Conservation (phyloP, 92 coral and sea anemone species). For the Heliopora coerulea region DNA sequence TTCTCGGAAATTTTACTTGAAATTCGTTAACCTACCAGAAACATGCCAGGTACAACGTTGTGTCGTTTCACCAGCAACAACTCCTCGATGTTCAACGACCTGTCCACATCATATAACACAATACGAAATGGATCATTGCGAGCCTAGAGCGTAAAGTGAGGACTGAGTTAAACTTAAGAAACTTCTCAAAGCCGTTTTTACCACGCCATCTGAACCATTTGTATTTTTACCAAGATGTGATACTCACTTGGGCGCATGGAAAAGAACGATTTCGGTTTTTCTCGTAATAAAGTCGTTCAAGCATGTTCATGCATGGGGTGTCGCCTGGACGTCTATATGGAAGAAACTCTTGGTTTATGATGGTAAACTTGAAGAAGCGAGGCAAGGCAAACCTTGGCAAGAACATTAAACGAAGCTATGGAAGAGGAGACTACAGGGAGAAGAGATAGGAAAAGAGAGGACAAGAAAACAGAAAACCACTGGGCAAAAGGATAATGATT, state of each 20-base stretch:
- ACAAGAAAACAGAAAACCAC: not conserved
- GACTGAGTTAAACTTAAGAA: not conserved
- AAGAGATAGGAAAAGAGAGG: not conserved
- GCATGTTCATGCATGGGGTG: conserved; percentile 82
- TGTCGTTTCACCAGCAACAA: conserved; percentile 80
- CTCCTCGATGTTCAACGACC: conserved; percentile 58
- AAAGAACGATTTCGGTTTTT: conserved; percentile 87
- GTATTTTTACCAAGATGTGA: not conserved
- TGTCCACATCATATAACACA: conserved; percentile 81
- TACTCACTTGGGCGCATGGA: conserved; percentile 86
- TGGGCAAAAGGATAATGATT: not conserved
- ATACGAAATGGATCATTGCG: conserved; percentile 90
- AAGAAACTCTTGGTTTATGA: not conserved
- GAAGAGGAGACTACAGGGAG: not conserved
- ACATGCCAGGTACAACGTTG: conserved; percentile 97
- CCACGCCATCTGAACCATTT: not conserved
- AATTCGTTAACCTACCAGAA: conserved; percentile 87
- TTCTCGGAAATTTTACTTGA: too few relatives aligned
- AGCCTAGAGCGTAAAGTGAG: conserved; percentile 54
- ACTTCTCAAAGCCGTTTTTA: not conserved
- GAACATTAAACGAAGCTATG: not conserved
- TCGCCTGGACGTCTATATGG: conserved; percentile 71
- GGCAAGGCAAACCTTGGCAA: too few relatives aligned
- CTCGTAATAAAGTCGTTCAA: conserved; percentile 87
- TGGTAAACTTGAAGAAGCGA: too few relatives aligned